Evolutionary conservation across 1,140 invertebrate genomes (phyloP).

Genomic region (Aphaenogaster rudis): DNA sequence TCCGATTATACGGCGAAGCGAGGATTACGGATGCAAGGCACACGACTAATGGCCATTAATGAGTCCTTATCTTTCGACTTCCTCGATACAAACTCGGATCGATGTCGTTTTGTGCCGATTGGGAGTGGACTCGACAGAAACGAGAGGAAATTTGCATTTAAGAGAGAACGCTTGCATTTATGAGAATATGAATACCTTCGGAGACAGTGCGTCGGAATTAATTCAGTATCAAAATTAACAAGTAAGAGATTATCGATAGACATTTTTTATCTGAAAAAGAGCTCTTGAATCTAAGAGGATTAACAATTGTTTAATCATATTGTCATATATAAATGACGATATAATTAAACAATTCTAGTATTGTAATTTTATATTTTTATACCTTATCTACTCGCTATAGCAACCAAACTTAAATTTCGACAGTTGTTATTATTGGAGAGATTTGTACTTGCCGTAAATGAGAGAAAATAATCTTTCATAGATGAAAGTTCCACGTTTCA

Average conservation of each 20-base stretch:
- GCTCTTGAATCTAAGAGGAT: not conserved
- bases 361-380: not conserved
- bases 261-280: not conserved
- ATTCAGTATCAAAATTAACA: conserved; percentile 9
- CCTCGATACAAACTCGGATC: conserved; percentile 38
- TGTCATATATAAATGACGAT: not conserved
- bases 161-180: not conserved
- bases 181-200: not conserved
- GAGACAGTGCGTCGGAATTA: not conserved
- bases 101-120: conserved; percentile 5
- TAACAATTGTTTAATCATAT: not conserved
- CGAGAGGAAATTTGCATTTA: conserved; percentile 23
- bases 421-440: not conserved
- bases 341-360: not conserved
- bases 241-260: not conserved
- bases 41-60: conserved; percentile 55
- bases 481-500: not conserved
- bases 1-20: conserved; percentile 41
- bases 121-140: not conserved
- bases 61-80: conserved; percentile 34
- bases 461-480: not conserved
- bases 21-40: conserved; percentile 23
- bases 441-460: not conserved
- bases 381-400: not conserved
- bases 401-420: not conserved